Conservation (phyloP, 2,797 vertebrate genomes). For the Hylomyscus alleni region DNA sequence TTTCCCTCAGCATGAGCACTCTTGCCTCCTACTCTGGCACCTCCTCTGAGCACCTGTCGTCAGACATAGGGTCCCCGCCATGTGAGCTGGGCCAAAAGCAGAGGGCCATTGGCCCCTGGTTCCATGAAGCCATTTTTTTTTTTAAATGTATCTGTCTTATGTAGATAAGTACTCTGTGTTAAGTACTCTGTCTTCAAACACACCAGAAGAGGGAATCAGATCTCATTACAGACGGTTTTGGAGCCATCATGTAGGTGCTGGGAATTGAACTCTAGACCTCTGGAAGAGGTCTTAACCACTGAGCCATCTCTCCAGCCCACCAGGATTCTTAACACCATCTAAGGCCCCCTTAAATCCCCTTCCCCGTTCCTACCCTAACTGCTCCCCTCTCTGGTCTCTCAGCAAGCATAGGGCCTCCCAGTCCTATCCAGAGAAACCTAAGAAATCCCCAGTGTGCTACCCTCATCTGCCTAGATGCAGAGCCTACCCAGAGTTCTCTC, state of each 20-base stretch:
- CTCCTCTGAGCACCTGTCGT: not conserved
- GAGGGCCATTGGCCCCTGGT: too few relatives aligned
- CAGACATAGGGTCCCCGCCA: not conserved
- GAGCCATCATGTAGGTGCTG: too few relatives aligned
- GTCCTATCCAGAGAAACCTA: not conserved
- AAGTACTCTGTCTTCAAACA: too few relatives aligned
- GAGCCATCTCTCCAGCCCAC: too few relatives aligned
- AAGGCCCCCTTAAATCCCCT: accelerated
- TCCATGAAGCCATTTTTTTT: accelerated
- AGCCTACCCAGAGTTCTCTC: not conserved
- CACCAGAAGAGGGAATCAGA: too few relatives aligned
- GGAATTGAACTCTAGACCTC: too few relatives aligned
- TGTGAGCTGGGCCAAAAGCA: accelerated
- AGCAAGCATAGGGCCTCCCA: accelerated
- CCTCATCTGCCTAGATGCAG: too few relatives aligned
- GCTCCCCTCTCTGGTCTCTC: not conserved
- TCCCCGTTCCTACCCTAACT: not conserved
- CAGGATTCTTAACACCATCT: not conserved
- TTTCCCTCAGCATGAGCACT: accelerated
- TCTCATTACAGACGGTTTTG: too few relatives aligned
- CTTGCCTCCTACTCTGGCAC: too few relatives aligned
- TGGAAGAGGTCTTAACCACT: too few relatives aligned
- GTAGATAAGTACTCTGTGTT: too few relatives aligned
- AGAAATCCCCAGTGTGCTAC: accelerated
- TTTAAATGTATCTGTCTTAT: too few relatives aligned